Evolutionary conservation across 2,113 vertebrate species (phyloP), one percentile per base, ranked within the genome.

Genomic region (Phyllostomus discolor): DNA sequence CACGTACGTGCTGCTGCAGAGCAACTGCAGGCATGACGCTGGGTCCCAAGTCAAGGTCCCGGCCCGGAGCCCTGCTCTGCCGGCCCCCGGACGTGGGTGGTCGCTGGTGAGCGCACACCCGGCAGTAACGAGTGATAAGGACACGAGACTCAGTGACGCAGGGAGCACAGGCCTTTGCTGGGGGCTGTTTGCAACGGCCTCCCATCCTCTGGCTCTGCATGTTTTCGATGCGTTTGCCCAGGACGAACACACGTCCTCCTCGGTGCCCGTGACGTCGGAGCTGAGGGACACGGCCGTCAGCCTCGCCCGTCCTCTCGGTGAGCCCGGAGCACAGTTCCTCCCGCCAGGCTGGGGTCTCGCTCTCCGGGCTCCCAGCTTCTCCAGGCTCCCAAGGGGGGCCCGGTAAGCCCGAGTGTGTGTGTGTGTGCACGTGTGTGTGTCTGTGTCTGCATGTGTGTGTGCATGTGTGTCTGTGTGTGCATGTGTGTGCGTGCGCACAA

Each of bases 261-360:
- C 87, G 95, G 72, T 54, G 66, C 38, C 91, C 94, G 91, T 98
- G 97, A 98, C 97, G 98, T 97, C 95, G 97, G 96, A 95, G 48
- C 91, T 87, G 80, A 52, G 95, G 97, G 97, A 97, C 54, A 31
- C 98, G 98, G 97, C 98, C 98, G 98, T 95, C 90, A n/a, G 43
- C 72, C 98, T 98, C 98, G 98, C 98, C 98, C 95, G 26, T 48
- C 28, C 78, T 98, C 98, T 98, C 98, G 96, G 95, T 98, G 98
- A 92, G 91, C 84, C 88, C 94, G 94, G 98, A 97, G 96, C 96
- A 72, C 90, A 98, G 98, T 98, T 99, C 98, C 98, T 98, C 97
- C 95, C 96, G 93, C 95, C 97, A 93, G 67, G 26, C 84, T 96
- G 86, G 89, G 75, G 96, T 88, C 85, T 82, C 54, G 92, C 72